These are phyloP conservation scores for Panthera uncia DNA, from an alignment of 2,113 vertebrate genomes.

Conservation along the genomic window DNA sequence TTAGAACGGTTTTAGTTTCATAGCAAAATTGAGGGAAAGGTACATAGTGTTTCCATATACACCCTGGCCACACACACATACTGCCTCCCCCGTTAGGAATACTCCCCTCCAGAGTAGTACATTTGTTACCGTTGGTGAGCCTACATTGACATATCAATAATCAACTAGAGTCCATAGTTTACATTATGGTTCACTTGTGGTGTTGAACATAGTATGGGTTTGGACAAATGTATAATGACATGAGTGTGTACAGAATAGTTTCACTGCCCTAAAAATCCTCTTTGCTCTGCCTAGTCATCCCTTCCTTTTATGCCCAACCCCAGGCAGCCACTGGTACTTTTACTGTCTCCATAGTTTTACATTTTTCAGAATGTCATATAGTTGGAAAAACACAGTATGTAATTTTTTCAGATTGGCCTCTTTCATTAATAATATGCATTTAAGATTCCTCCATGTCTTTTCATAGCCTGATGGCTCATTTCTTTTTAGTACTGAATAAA, in stretches of 20 bases:
- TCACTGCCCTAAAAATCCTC: not conserved
- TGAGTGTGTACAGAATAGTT: not conserved
- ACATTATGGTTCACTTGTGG: not conserved
- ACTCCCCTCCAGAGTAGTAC: not conserved
- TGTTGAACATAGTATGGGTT: not conserved
- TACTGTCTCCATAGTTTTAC: not conserved
- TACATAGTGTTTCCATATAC: not conserved
- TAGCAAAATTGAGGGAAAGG: not conserved
- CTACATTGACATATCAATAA: not conserved
- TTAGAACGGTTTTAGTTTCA: conserved; percentile 27
- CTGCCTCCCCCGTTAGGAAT: not conserved
- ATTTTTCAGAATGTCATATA: not conserved
- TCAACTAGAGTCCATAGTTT: not conserved
- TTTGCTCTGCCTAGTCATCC: not conserved
- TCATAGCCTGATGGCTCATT: conserved; percentile 25
- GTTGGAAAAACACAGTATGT: not conserved
- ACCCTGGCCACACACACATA: too few relatives aligned
- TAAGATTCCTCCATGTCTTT: conserved; percentile 31
- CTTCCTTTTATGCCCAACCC: not conserved
- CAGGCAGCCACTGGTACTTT: not conserved
- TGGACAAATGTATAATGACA: conserved; percentile 2
- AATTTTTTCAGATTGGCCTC: conserved; percentile 28
- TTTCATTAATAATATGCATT: conserved; percentile 12
- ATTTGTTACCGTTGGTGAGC: not conserved
- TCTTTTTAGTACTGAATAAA: conserved; percentile 24